A percentile compares a stretch with the other conserved stretches of the same genome.
phyloP scores from a whole-genome alignment of 2,888 invertebrate species.

The Drosophila ochracea region DNA sequence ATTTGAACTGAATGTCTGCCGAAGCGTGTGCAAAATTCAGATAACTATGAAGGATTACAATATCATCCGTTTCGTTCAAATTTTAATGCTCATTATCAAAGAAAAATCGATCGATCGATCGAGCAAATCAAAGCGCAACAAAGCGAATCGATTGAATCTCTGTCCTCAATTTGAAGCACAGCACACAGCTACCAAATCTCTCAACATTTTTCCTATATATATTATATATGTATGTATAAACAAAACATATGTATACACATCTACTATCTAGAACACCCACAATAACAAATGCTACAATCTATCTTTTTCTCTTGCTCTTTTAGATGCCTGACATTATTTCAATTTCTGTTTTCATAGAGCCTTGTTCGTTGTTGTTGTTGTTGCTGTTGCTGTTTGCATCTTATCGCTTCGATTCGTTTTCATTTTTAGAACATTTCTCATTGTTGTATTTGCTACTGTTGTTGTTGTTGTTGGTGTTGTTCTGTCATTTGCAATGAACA shows the following conservation, averaged over 20 bases:
- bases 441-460: slow-evolving; percentile 31
- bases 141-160: slow-evolving; percentile 18
- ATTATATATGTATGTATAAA: neutral
- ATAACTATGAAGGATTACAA: slow-evolving; percentile 25
- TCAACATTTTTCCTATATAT: neutral
- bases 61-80: slow-evolving; percentile 25
- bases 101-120: slow-evolving; percentile 22
- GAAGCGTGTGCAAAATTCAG: slow-evolving; percentile 45
- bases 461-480: slow-evolving; percentile 2
- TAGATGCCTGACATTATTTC: slow-evolving; percentile 10
- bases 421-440: slow-evolving; percentile 65
- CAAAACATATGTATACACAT: neutral
- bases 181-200: neutral
- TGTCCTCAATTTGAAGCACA: slow-evolving; percentile 19
- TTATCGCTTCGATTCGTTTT: slow-evolving; percentile 62
- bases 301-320: slow-evolving; percentile 1
- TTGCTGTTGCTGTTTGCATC: slow-evolving; percentile 45
- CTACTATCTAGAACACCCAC: slow-evolving; percentile 24
- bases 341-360: slow-evolving; percentile 8
- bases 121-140: neutral
- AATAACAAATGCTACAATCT: slow-evolving; percentile 32
- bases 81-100: slow-evolving; percentile 49
- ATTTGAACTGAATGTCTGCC: neutral
- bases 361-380: slow-evolving; percentile 8
- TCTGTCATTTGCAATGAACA: slow-evolving; percentile 19